A percentile compares a stretch with the other conserved stretches of the same genome.
phyloP scores from a whole-genome alignment of 2,113 vertebrate species.

The Malaclemys terrapin region DNA sequence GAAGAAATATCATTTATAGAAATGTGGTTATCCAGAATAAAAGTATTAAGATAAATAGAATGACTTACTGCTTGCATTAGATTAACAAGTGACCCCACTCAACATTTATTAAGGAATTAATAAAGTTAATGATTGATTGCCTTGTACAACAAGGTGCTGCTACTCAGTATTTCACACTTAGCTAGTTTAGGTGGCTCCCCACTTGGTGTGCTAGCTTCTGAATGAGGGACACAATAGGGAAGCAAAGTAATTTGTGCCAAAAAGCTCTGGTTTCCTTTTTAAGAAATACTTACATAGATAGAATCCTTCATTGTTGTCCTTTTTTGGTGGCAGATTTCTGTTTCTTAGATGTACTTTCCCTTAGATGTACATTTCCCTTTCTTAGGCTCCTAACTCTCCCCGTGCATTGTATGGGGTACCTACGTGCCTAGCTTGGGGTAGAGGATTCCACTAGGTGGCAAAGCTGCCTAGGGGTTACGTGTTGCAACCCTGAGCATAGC shows the following conservation, averaged over 20 bases:
- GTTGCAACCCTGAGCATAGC: not conserved
- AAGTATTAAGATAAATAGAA: not conserved
- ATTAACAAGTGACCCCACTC: not conserved
- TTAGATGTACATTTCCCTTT: not conserved
- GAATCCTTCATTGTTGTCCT: conserved; percentile 52
- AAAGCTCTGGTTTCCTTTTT: conserved; percentile 28
- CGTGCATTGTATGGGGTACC: not conserved
- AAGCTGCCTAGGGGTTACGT: not conserved
- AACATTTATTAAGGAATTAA: not conserved
- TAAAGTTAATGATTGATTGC: not conserved
- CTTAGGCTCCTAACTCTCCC: not conserved
- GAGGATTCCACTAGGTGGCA: not conserved
- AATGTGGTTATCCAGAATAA: not conserved
- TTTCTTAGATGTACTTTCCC: not conserved
- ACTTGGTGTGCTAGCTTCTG: not conserved
- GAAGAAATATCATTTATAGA: not conserved
- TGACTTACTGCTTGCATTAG: not conserved
- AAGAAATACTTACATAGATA: conserved; percentile 28
- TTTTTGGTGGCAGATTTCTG: conserved; percentile 57
- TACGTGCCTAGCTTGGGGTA: not conserved
- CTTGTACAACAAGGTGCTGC: not conserved
- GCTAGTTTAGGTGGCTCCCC: not conserved
- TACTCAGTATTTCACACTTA: not conserved
- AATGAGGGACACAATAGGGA: conserved; percentile 42
- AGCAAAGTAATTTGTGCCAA: conserved; percentile 61